Evolutionary conservation across 2,113 vertebrate species (phyloP).

Genomic region (Vimba vimba): DNA sequence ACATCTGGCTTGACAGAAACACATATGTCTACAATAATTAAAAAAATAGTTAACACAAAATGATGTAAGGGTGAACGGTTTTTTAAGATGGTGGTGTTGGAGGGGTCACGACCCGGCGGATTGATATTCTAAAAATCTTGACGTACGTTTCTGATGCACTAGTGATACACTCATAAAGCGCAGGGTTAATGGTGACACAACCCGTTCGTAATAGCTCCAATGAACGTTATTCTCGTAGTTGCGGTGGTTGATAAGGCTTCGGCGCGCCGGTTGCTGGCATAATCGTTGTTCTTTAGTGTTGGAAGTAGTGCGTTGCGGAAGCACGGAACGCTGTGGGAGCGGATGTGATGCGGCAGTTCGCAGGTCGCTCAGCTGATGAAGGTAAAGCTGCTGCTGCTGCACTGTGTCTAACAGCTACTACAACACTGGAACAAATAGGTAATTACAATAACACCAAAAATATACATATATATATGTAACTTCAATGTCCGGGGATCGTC

Average conservation of each 20-base stretch:
- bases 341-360: conserved; percentile 74
- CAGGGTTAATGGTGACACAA: background rate
- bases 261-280: background rate
- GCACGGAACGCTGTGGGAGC: conserved; percentile 60
- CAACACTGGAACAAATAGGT: conserved; percentile 81
- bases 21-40: background rate
- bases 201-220: background rate
- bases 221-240: background rate
- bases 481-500: background rate
- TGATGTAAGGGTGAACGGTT: background rate
- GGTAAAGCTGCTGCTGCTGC: conserved; percentile 74
- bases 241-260: background rate
- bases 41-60: background rate
- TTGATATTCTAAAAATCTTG: conserved; percentile 58
- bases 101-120: conserved; percentile 75
- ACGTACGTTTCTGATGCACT: background rate
- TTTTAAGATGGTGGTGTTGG: conserved; percentile 53
- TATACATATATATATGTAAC: background rate
- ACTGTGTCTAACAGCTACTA: conserved; percentile 79
- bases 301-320: conserved; percentile 72
- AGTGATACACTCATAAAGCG: background rate
- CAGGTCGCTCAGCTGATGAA: conserved; percentile 76
- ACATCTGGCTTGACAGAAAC: no score
- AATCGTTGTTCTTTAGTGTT: background rate
- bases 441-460: conserved; percentile 71